Base-by-base conservation (phyloP, 2,888 invertebrate genomes). In the Eumerus sabulonum region DNA sequence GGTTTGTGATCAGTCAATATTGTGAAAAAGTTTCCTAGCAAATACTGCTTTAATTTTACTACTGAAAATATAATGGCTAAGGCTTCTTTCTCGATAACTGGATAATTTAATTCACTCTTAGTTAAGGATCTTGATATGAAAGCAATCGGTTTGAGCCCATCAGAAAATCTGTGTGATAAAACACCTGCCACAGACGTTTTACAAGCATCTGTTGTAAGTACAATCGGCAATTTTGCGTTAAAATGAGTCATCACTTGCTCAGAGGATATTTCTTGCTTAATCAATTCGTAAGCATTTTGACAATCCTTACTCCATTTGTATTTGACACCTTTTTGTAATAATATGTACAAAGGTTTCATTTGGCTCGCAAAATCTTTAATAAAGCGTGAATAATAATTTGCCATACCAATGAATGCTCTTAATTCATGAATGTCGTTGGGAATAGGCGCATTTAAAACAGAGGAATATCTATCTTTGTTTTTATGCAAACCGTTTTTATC, bases 371-470 rank as follows among this genome's bases (percentile, higher is more conserved):
- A 82, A 9, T 13, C 40, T 27, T 18, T 60, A 40, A 7, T 77
- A 82, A 88, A 88, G 63, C 84, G 85, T 2, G 84, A 82, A 60
- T 87, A 88, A 72, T 86, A 88, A 74, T 86, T 87, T 0, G 86
- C 82, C 76, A 86, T 86, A 0, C 86, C 86, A 0, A 85, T 44
- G 51, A 86, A 86, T 2, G 84, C 82, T 42, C 83, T 82, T 0
- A 85, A 71, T 54, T 84, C 82, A 5, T 64, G 57, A 0, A 82
- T 27, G 1, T 40, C n/a, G 40, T 40, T 40, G 5, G 19, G 7
- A 18, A 18, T 7, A 1, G 54, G 17, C 54, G 40, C 38, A n/a
- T 38, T 18, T 56, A 56, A 13, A 42, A 56, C 40, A 1, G 13
- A 13, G 17, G 85, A 83, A 2, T 82, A 68, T 53, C 84, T 83